Conservation (phyloP, 2,113 vertebrate genomes). For the Alethe diademata region DNA sequence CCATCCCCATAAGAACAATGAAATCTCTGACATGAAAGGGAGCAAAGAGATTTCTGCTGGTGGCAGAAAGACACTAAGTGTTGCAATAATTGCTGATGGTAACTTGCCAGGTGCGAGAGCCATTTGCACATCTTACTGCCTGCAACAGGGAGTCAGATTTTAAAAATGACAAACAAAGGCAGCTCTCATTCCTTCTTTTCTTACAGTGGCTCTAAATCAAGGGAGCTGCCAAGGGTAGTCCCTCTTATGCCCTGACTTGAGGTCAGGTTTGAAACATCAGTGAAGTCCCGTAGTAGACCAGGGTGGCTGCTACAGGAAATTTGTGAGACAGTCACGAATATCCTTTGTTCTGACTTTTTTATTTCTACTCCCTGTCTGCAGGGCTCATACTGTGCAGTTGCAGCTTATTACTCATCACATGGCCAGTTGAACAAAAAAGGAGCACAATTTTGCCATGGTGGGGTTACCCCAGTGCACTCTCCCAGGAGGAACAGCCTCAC, state of each 20-base stretch:
- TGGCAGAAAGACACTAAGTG: constrained; percentile 28
- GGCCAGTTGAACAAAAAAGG: background rate
- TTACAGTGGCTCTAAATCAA: background rate
- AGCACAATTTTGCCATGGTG: background rate
- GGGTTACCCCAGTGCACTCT: background rate
- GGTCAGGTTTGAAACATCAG: background rate
- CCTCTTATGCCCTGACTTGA: background rate
- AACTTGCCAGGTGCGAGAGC: constrained; percentile 42
- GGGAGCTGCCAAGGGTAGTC: background rate
- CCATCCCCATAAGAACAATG: constrained; percentile 44
- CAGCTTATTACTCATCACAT: background rate
- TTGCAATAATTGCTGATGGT: constrained; percentile 45
- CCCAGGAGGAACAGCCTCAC: background rate
- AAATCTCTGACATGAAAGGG: constrained; percentile 34
- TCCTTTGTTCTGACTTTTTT: background rate
- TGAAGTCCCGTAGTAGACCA: background rate
- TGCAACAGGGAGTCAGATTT: background rate
- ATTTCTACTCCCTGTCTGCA: background rate
- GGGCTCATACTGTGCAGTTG: background rate
- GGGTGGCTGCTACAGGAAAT: background rate
- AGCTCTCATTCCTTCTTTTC: background rate
- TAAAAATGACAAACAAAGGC: background rate
- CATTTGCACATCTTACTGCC: constrained; percentile 21
- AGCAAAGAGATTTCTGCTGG: constrained; percentile 32
- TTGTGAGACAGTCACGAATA: background rate